Evolutionary conservation across 2,888 invertebrate genomes (phyloP), one percentile per base, ranked within the genome.

Genomic region (Adelognathus sp.): DNA sequence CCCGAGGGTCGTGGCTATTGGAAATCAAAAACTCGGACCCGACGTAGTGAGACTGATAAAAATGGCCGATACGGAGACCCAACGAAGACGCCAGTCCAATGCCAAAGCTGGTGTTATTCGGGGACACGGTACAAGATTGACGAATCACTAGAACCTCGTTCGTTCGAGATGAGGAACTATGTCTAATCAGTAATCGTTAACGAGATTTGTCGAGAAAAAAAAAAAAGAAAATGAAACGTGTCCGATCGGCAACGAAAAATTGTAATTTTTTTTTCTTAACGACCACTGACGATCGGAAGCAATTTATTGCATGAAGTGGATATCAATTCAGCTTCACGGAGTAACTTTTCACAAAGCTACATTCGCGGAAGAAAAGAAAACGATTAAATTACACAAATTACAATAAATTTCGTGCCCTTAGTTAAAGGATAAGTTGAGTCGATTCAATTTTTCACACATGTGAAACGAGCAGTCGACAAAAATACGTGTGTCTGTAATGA

Each of bases 1-100:
- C 73, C 94, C 94, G 0, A 93, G 93, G 86, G 91, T 94, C 76
- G 87, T 94, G 54, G 93, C 93, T 18, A 91, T 93, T 1, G 91
- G 93, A 29, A 93, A 93, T 14, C 88, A 91, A 58, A 91, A 92
- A 75, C 84, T 94, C 72, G 92, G 92, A 4, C 90, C 92, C 54
- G 92, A 93, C 81, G 91, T 93, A 60, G 91, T 92, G 73, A 89
- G 88, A 71, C 89, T 93, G 41, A 93, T 93, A 81, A 92, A 92
- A 77, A 90, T 92, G 84, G 93, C 94, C 31, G 92, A 94, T 88
- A 21, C 70, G 6, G 86, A 86, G 54, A 89, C 88, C 4, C 76
- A 81, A 29, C 84, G 85, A 29, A 88, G 83, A 71, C 84, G 80
- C 56, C 44, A 36, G 3, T 46, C 5, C 21, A 67, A 18, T n/a